A percentile compares a stretch with the other conserved stretches of the same genome.
Evolutionary conservation across 1,140 invertebrate species (phyloP).

Genomic region (Sogatella furcifera): DNA sequence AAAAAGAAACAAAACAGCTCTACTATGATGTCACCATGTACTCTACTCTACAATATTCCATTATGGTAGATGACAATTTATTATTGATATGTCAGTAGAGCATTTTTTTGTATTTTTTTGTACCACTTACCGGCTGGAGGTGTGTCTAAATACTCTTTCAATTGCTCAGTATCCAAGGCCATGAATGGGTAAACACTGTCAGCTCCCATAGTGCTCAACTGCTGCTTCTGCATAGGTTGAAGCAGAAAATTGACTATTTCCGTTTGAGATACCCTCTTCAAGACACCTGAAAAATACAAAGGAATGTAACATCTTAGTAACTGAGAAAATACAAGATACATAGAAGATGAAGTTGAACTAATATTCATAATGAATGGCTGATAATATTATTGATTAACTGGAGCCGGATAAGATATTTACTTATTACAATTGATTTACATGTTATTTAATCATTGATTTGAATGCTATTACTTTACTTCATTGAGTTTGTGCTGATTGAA

Average conservation of each 20-base stretch:
- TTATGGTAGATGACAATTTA: no score
- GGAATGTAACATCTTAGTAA: neutral
- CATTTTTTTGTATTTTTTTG: neutral
- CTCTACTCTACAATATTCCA: no score
- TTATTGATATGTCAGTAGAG: neutral
- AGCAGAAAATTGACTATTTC: constrained; percentile 58
- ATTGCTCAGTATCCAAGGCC: constrained; percentile 52
- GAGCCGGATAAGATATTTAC: no score
- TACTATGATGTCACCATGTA: no score
- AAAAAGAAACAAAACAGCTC: no score
- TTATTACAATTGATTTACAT: no score
- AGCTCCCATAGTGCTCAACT: constrained; percentile 55
- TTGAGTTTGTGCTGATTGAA: no score
- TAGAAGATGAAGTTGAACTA: no score
- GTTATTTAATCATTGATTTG: no score
- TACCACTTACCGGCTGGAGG: constrained; percentile 56
- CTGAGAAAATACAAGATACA: no score
- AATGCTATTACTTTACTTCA: no score
- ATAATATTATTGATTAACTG: no score
- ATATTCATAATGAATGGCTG: neutral
- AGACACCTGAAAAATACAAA: constrained; percentile 31
- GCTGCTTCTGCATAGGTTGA: constrained; percentile 53
- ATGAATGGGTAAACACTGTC: constrained; percentile 47
- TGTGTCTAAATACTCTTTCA: constrained; percentile 81
- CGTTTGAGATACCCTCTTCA: constrained; percentile 59